These are phyloP conservation scores for Holcopasites calliopsidis DNA, from an alignment of 1,140 invertebrate species.

Conservation along the genomic window DNA sequence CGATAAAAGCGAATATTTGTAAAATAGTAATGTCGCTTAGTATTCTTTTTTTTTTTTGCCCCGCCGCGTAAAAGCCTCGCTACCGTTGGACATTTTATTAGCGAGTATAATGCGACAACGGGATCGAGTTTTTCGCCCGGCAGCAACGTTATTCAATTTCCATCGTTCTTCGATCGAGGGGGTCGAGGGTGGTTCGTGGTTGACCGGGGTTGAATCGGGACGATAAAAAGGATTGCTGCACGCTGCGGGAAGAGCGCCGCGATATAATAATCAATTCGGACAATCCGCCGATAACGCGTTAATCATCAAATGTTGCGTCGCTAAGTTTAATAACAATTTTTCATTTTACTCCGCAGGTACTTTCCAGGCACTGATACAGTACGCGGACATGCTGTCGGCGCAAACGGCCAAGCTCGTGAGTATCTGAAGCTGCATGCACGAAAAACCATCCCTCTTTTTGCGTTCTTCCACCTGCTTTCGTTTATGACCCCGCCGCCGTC, in stretches of 20 bases:
- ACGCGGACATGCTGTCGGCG: constrained; percentile 96
- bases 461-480: neutral
- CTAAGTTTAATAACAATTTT: neutral
- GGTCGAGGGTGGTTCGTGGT: too few species aligned
- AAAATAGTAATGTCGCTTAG: constrained; percentile 4
- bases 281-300: too few species aligned
- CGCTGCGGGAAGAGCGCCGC: neutral
- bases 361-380: constrained; percentile 99
- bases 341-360: constrained; percentile 88
- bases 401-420: constrained; percentile 96
- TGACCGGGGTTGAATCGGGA: neutral
- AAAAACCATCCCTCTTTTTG: constrained; percentile 10
- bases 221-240: constrained; percentile 24
- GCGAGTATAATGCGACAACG: constrained; percentile 30
- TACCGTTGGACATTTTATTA: constrained; percentile 13
- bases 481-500: neutral
- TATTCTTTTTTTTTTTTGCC: too few species aligned
- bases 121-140: constrained; percentile 9
- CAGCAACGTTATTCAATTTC: constrained; percentile 39
- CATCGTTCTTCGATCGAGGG: constrained; percentile 40
- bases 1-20: too few species aligned
- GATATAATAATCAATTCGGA: too few species aligned
- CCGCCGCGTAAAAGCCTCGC: constrained; percentile 12
- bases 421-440: constrained; percentile 67
- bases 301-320: too few species aligned